These are phyloP conservation scores for Chloroceryle aenea DNA, from an alignment of 2,113 vertebrate species.

Conservation along the genomic window DNA sequence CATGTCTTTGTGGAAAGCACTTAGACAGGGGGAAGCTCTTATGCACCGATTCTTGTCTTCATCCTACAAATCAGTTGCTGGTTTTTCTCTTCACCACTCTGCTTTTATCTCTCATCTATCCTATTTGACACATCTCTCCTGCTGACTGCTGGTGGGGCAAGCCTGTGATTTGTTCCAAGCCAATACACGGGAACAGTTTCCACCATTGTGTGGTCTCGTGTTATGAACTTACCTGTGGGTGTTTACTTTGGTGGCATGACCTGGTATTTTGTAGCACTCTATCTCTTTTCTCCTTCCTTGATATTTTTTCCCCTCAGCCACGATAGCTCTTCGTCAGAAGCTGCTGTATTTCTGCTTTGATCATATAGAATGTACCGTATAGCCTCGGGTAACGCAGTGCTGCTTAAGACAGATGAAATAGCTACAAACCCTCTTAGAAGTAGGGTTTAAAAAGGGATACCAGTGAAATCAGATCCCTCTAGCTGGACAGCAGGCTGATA, in stretches of 20 bases:
- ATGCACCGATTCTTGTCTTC: neutral
- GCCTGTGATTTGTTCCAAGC: slow-evolving; percentile 5
- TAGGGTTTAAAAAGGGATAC: slow-evolving; percentile 71
- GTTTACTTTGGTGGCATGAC: slow-evolving; percentile 56
- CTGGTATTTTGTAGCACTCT: slow-evolving; percentile 12
- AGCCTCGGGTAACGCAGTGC: slow-evolving; percentile 44
- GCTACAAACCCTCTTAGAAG: slow-evolving; percentile 64
- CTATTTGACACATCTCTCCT: slow-evolving; percentile 1
- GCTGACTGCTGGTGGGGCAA: slow-evolving; percentile 16
- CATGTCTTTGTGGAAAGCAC: neutral
- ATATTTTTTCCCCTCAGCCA: slow-evolving; percentile 45
- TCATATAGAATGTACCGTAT: neutral
- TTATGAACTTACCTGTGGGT: slow-evolving; percentile 53
- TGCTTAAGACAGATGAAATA: slow-evolving; percentile 62
- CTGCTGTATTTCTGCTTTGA: slow-evolving; percentile 66
- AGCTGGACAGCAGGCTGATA: slow-evolving; percentile 70
- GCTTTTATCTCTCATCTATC: slow-evolving; percentile 2
- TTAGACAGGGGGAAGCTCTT: neutral
- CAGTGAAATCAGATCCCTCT: slow-evolving; percentile 70
- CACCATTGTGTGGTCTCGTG: slow-evolving; percentile 4
- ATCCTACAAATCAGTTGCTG: slow-evolving; percentile 7
- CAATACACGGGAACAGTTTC: neutral
- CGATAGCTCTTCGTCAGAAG: slow-evolving; percentile 31
- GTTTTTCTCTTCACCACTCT: neutral
- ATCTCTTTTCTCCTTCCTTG: slow-evolving; percentile 32